Evolutionary conservation across 2,113 vertebrate species (phyloP).

Genomic region (Junco hyemalis): DNA sequence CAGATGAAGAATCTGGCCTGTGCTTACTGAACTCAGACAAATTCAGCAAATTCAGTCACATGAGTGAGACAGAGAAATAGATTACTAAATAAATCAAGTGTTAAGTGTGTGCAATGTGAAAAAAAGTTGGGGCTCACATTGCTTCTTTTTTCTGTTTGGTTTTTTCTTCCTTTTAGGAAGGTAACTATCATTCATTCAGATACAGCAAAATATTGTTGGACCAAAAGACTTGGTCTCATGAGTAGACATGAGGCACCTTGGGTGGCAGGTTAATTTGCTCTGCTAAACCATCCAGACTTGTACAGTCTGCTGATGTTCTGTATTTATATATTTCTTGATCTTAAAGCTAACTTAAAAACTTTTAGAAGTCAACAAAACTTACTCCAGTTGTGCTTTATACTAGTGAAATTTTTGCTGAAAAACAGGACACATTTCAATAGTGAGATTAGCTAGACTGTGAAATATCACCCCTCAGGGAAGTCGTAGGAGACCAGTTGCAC

Average conservation of each 20-base stretch:
- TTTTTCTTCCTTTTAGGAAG: neutral
- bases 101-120: neutral
- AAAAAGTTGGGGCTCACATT: fast-evolving
- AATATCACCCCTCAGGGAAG: conserved; percentile 56
- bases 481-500: conserved; percentile 45
- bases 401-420: conserved; percentile 18
- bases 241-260: neutral
- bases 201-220: neutral
- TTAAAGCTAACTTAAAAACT: neutral
- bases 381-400: neutral
- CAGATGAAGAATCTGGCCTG: neutral
- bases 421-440: conserved; percentile 12
- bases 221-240: neutral
- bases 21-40: neutral
- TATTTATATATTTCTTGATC: neutral
- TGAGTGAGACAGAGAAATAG: neutral
- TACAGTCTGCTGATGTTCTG: neutral
- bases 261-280: neutral
- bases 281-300: neutral
- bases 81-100: neutral
- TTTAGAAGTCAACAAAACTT: neutral
- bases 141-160: neutral
- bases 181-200: neutral
- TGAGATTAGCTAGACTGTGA: conserved; percentile 56
- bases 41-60: neutral